Conservation (phyloP, 2,113 vertebrate genomes). For the Ammospiza nelsoni region DNA sequence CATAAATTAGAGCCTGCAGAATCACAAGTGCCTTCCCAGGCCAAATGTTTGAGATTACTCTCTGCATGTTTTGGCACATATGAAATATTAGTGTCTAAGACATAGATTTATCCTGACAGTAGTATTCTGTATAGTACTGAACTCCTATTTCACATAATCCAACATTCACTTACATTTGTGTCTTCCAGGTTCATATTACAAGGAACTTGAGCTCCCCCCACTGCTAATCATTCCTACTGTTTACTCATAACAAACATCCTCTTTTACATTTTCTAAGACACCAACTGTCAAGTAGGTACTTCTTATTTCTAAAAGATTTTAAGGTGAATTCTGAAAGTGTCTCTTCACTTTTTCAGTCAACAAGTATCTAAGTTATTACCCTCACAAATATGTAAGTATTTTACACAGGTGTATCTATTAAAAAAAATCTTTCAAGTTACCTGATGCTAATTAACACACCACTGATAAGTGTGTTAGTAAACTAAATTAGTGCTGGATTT, state of each 20-base stretch:
- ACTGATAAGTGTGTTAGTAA: neutral
- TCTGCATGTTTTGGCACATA: neutral
- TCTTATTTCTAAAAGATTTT: neutral
- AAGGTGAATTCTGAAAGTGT: neutral
- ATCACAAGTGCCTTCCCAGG: neutral
- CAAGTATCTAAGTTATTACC: neutral
- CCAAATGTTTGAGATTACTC: neutral
- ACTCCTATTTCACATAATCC: neutral
- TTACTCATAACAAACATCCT: neutral
- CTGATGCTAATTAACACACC: neutral
- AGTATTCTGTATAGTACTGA: neutral
- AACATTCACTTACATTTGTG: neutral
- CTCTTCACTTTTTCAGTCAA: neutral
- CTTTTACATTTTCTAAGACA: neutral
- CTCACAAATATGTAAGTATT: neutral
- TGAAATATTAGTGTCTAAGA: neutral
- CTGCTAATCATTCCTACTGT: neutral
- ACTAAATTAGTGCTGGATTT: neutral
- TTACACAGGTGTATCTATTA: neutral
- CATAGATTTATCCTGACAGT: neutral
- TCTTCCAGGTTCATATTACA: neutral
- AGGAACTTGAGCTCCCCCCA: neutral
- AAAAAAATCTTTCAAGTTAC: neutral
- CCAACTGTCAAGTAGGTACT: neutral
- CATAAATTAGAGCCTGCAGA: neutral